Evolutionary conservation across 2,113 vertebrate genomes (phyloP).

Genomic region (Ramphastos sulfuratus): DNA sequence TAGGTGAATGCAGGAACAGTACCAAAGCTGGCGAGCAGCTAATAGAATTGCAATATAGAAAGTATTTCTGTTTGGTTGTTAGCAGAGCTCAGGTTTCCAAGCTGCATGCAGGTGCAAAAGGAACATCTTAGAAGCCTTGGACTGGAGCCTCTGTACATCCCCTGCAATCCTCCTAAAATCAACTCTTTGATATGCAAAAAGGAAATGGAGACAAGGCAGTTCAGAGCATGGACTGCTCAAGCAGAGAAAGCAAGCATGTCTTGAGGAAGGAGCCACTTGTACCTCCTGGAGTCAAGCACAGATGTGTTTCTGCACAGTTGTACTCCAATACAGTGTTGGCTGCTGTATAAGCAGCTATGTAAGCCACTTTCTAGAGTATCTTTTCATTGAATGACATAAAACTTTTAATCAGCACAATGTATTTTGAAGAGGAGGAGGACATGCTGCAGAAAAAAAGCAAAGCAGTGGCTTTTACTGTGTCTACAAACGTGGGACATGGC

Average conservation of each 20-base stretch:
- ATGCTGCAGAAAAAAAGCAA: neutral
- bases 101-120: neutral
- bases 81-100: neutral
- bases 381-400: neutral
- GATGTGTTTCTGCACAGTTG: constrained; percentile 19
- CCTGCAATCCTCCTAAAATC: neutral
- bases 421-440: neutral
- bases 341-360: constrained; percentile 17
- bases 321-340: neutral
- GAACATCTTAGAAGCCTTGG: neutral
- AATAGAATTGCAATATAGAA: neutral
- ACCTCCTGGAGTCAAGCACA: constrained; percentile 23
- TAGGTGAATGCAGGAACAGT: neutral
- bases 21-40: neutral
- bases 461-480: neutral
- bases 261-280: constrained; percentile 6
- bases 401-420: neutral
- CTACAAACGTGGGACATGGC: neutral
- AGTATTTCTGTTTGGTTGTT: neutral
- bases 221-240: neutral
- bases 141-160: neutral
- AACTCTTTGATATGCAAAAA: constrained; percentile 19
- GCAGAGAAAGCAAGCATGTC: neutral
- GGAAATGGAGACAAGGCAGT: neutral
- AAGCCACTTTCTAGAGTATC: neutral